These are phyloP conservation scores for Ennomos fuscantarius DNA, from an alignment of 2,888 invertebrate genomes.

Conservation along the genomic window DNA sequence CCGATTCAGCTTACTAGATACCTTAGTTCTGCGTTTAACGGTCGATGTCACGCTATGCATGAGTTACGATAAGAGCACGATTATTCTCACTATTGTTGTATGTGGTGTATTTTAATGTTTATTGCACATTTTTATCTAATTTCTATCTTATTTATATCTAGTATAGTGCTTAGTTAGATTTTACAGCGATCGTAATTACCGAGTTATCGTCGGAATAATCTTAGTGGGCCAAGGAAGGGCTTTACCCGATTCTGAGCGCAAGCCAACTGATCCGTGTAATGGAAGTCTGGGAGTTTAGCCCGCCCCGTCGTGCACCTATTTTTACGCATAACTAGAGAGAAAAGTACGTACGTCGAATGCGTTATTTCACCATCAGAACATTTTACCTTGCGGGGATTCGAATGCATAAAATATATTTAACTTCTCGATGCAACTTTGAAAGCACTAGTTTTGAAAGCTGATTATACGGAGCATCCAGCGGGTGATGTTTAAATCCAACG, in stretches of 20 bases:
- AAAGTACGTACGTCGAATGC: constrained; percentile 17
- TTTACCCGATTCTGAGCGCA: constrained; percentile 66
- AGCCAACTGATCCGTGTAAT: constrained; percentile 78
- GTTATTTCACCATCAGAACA: constrained; percentile 17
- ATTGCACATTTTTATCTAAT: constrained; percentile 69
- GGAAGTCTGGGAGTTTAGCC: constrained; percentile 68
- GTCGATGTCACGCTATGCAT: constrained; percentile 82
- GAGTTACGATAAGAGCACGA: constrained; percentile 81
- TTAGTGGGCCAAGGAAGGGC: constrained; percentile 58
- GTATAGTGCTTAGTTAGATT: constrained; percentile 40
- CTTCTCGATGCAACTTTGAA: constrained; percentile 31
- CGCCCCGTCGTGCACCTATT: constrained; percentile 51
- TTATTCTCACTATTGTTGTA: constrained; percentile 63
- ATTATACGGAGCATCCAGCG: constrained; percentile 47
- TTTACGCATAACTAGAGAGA: constrained; percentile 48
- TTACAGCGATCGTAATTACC: constrained; percentile 40
- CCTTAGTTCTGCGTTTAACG: constrained; percentile 68
- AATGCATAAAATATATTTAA: constrained; percentile 26
- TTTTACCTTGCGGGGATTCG: constrained; percentile 8
- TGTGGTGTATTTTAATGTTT: constrained; percentile 68
- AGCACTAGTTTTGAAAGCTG: constrained; percentile 37
- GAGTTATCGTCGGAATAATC: constrained; percentile 60
- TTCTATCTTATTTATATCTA: constrained; percentile 41
- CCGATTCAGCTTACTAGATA: constrained; percentile 65
- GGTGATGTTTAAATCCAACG: constrained; percentile 56